Evolutionary conservation across 1,140 invertebrate species (phyloP).

Genomic region (Cataglyphis hispanica): DNA sequence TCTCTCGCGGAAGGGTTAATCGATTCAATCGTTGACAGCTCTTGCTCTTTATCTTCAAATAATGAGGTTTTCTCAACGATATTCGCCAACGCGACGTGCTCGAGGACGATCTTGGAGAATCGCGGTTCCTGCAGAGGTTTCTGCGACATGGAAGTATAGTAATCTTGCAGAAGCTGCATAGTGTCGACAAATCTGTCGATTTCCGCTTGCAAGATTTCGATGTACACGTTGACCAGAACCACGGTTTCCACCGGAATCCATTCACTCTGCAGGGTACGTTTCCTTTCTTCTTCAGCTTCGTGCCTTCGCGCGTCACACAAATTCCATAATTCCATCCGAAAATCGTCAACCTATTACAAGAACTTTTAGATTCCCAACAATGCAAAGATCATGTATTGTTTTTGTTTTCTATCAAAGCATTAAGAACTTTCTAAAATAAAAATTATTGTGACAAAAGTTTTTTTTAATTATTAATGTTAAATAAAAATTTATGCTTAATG

Average conservation of each 20-base stretch:
- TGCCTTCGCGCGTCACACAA: slow-evolving; percentile 87
- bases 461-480: neutral
- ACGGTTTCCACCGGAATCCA: slow-evolving; percentile 86
- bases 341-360: slow-evolving; percentile 76
- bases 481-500: no score
- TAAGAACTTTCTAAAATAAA: neutral
- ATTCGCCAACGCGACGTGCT: neutral
- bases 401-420: neutral
- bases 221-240: slow-evolving; percentile 86
- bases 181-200: slow-evolving; percentile 87
- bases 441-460: neutral
- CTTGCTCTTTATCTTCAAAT: neutral
- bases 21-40: neutral
- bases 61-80: neutral
- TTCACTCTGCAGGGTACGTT: slow-evolving; percentile 84
- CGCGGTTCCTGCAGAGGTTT: slow-evolving; percentile 48
- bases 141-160: slow-evolving; percentile 86
- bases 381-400: neutral
- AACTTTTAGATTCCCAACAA: neutral
- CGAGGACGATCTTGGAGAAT: slow-evolving; percentile 41
- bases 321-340: slow-evolving; percentile 82
- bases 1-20: neutral
- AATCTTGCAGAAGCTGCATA: slow-evolving; percentile 87
- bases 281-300: slow-evolving; percentile 85
- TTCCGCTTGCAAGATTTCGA: slow-evolving; percentile 87